Base-by-base conservation (phyloP, 2,113 vertebrate genomes). In the Ia io region DNA sequence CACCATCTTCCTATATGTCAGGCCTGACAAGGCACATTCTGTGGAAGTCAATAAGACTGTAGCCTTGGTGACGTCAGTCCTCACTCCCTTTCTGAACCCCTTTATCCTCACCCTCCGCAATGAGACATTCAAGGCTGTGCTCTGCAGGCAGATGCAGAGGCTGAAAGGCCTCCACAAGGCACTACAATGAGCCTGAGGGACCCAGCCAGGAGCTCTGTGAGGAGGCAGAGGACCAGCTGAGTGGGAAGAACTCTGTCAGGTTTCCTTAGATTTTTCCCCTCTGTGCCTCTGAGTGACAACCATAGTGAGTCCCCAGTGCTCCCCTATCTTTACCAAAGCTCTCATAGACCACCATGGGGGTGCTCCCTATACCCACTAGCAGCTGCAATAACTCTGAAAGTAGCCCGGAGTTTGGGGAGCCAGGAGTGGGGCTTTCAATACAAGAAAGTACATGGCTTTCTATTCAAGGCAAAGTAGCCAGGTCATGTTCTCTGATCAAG, bases 31-130 rank as follows among this genome's bases (percentile, higher is more conserved):
- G 76, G 73, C 47, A 28, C 80, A 95, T n/a, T 94, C 87, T 14
- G 67, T 35, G 4, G 86, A 96, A 4, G 56, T 96, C 20, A 97
- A 90, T 84, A 93, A 96, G 88, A 47, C 90, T 0, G 6, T 96
- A 5, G 82, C 91, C 73, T 28, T 97, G 67, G 53, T 97, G 86
- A 97, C 88, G 5, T 94, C 96, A 4, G 5, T 97, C n/a, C 35
- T 97, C 49, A 97, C 96, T 13, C 96, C 94, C 42, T 86, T 93
- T 30, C 92, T 97, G 44, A 96, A 82, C 37, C 96, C 95, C 14
- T 95, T 97, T 73, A 94, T 97, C 42, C 76, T 97, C 10, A 97
- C 91, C 11, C 69, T 97, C 53, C 30, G 69, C 59, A 97, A 97
- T 23, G 59, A 97, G 49, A 83, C 47, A 1, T 87, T 95, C n/a